Evolutionary conservation across 2,888 invertebrate genomes (phyloP).

Genomic region (Alentia gelatinosa): DNA sequence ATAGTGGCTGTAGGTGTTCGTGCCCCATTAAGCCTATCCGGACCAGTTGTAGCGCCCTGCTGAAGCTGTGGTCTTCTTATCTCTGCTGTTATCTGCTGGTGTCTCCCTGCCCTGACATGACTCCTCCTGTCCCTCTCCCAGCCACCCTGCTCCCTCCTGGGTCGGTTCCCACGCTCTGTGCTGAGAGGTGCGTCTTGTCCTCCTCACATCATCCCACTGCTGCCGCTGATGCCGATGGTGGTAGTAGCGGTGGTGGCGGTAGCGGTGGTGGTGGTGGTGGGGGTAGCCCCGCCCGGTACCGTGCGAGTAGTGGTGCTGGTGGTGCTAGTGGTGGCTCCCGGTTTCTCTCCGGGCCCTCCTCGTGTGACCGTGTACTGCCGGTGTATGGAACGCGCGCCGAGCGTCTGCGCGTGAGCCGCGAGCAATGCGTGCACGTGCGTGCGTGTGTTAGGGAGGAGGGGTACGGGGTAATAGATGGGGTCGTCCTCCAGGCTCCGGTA

Average conservation of each 20-base stretch:
- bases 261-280: not conserved
- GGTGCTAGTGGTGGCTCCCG: not conserved
- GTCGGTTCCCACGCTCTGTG: not conserved
- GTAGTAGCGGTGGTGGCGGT: not conserved
- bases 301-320: not conserved
- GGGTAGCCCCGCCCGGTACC: not conserved
- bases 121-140: not conserved
- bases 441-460: too few species aligned
- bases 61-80: too few species aligned
- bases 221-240: too few species aligned
- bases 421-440: too few species aligned
- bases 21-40: not conserved
- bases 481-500: too few species aligned
- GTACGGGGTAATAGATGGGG: too few species aligned
- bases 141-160: not conserved
- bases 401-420: too few species aligned
- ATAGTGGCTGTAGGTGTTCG: not conserved
- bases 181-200: too few species aligned
- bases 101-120: not conserved
- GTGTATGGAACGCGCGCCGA: too few species aligned
- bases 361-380: not conserved
- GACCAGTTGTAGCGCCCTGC: not conserved
- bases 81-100: too few species aligned
- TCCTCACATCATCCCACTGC: too few species aligned
- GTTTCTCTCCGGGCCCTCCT: not conserved